phyloP scores from a whole-genome alignment of 2,888 invertebrate genomes.

The Cryptocheilus praepositus region DNA sequence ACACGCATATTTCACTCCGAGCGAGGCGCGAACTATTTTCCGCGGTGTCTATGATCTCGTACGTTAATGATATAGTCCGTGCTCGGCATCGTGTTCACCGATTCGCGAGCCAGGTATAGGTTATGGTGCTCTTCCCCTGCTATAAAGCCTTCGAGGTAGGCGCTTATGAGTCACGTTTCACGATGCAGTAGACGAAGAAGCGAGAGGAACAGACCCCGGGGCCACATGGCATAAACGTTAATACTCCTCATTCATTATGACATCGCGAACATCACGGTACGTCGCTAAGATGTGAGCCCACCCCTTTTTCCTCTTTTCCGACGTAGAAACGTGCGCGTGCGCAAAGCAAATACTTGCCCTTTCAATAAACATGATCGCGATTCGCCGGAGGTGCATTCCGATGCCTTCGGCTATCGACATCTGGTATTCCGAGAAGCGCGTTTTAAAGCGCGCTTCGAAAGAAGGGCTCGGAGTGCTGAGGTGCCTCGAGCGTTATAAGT shows the following conservation, averaged over 20 bases:
- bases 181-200: conserved; percentile 10
- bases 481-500: too few species aligned
- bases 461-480: too few species aligned
- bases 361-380: too few species aligned
- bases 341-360: too few species aligned
- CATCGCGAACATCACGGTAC: conserved; percentile 14
- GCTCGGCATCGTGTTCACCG: not conserved
- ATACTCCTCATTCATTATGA: conserved; percentile 46
- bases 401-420: too few species aligned
- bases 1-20: conserved; percentile 8
- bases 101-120: conserved; percentile 25
- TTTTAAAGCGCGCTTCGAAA: too few species aligned
- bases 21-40: conserved; percentile 37
- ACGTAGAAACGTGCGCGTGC: too few species aligned
- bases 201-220: conserved; percentile 22
- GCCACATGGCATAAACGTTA: conserved; percentile 38
- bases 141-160: conserved; percentile 41
- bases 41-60: conserved; percentile 35
- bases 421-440: too few species aligned
- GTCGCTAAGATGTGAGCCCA: too few species aligned
- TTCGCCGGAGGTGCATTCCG: not conserved
- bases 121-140: conserved; percentile 34
- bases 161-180: conserved; percentile 40
- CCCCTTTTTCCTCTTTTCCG: too few species aligned
- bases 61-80: too few species aligned